Conservation (phyloP, 2,113 vertebrate genomes). For the Nothoprocta perdicaria region DNA sequence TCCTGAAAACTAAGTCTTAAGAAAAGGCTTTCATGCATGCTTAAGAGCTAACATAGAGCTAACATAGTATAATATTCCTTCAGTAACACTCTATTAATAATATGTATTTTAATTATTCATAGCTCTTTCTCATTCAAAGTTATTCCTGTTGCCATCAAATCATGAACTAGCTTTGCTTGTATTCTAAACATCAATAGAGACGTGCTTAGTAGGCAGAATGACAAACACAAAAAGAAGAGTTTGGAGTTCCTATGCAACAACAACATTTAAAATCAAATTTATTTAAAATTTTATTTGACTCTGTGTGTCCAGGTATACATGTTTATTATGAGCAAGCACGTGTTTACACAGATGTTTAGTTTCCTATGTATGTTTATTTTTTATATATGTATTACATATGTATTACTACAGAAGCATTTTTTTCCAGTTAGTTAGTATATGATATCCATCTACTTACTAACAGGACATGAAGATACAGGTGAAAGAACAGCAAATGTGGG, state of each 20-base stretch:
- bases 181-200: neutral
- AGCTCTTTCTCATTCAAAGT: neutral
- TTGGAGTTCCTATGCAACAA: neutral
- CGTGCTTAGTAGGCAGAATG: neutral
- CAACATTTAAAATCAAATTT: neutral
- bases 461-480: neutral
- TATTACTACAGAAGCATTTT: neutral
- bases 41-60: neutral
- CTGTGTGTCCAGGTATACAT: neutral
- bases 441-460: neutral
- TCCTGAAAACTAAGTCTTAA: neutral
- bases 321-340: accelerated
- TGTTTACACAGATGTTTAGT: neutral
- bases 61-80: neutral
- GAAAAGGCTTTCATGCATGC: neutral
- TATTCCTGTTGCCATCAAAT: neutral
- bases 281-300: neutral
- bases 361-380: neutral
- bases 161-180: neutral
- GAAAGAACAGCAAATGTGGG: neutral
- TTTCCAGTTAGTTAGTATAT: neutral
- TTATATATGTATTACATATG: too few relatives aligned
- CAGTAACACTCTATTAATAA: neutral
- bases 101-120: neutral
- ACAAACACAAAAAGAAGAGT: neutral